Evolutionary conservation across 2,797 vertebrate species (phyloP).

Genomic region (Aphelocoma californica): DNA sequence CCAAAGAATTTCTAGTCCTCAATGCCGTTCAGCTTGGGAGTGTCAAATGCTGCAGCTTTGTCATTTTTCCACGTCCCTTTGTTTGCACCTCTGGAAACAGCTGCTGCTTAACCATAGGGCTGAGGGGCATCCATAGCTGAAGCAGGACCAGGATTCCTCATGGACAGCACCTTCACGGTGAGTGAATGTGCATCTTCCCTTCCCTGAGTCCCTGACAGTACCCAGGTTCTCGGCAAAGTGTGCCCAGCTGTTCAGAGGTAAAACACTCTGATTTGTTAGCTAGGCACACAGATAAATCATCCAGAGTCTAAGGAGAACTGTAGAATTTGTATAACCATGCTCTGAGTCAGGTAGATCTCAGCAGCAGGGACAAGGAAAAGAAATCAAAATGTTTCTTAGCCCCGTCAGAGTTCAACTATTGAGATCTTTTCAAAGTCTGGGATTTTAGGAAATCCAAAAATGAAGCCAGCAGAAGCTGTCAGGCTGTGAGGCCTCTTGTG

Average conservation of each 20-base stretch:
- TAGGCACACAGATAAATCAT: neutral
- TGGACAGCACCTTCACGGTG: neutral
- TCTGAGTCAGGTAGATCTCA: accelerated
- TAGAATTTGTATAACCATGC: neutral
- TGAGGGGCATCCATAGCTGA: neutral
- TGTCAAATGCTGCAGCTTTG: neutral
- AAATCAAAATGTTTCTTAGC: neutral
- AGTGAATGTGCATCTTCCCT: neutral
- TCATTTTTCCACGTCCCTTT: neutral
- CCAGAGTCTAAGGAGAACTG: neutral
- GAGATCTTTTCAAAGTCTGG: neutral
- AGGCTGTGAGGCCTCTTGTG: neutral
- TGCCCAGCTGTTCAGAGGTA: neutral
- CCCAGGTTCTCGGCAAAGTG: neutral
- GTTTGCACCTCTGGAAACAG: neutral
- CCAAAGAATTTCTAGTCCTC: neutral
- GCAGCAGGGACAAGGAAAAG: neutral
- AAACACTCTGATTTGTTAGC: neutral
- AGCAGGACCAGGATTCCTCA: neutral
- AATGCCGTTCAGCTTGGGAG: neutral
- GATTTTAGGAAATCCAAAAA: neutral
- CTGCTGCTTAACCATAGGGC: neutral
- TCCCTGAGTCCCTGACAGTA: neutral
- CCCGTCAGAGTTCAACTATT: neutral
- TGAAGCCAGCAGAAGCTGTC: neutral